A percentile compares a stretch with the other conserved stretches of the same genome.
phyloP scores from a whole-genome alignment of 1,140 invertebrate genomes.

The Danaus plexippus region DNA sequence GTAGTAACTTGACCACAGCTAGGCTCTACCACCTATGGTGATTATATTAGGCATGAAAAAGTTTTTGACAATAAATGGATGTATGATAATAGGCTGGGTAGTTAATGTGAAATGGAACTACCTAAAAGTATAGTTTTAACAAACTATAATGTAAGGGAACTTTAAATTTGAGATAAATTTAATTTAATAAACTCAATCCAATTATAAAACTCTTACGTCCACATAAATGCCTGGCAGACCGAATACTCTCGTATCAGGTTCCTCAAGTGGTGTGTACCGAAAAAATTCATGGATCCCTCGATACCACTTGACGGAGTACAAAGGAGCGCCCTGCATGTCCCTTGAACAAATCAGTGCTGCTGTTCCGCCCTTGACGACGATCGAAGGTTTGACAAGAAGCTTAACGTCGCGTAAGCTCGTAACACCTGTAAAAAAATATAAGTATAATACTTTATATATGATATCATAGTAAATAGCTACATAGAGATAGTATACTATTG shows the following conservation, averaged over 20 bases:
- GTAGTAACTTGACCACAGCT: no score
- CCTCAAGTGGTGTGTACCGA: slow-evolving; percentile 80
- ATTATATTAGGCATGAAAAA: no score
- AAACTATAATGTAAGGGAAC: no score
- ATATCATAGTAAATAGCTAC: no score
- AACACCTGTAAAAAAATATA: slow-evolving; percentile 40
- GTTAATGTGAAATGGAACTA: no score
- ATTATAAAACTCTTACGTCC: slow-evolving; percentile 76
- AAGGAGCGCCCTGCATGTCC: slow-evolving; percentile 79
- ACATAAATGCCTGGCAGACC: slow-evolving; percentile 79
- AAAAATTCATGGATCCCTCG: slow-evolving; percentile 81
- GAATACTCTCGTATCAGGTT: slow-evolving; percentile 79
- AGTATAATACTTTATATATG: no score
- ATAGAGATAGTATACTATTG: no score
- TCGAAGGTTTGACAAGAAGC: slow-evolving; percentile 67
- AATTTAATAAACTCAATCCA: neutral
- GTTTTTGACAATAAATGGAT: no score
- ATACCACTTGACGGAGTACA: slow-evolving; percentile 77
- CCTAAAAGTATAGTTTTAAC: no score
- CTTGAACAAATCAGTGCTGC: slow-evolving; percentile 80
- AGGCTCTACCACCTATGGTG: no score
- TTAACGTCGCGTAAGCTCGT: slow-evolving; percentile 67
- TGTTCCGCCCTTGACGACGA: slow-evolving; percentile 77
- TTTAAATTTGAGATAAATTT: neutral
- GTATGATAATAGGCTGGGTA: no score